Conservation (phyloP, 2,888 invertebrate genomes). For the Archaeoteleia sp. region DNA sequence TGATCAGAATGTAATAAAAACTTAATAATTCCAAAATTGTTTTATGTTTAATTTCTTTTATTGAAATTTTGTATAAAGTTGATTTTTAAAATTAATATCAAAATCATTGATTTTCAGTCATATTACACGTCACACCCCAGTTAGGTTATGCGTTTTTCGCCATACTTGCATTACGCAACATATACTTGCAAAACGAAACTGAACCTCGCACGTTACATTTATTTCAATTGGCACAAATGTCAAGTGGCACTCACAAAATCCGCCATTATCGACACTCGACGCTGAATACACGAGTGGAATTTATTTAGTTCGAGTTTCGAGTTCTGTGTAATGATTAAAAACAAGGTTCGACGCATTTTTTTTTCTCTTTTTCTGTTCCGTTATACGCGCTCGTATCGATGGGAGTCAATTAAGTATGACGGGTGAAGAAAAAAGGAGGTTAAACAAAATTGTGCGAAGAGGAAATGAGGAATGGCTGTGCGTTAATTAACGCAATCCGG, state of each 20-base stretch:
- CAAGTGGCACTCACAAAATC: constrained; percentile 41
- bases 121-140: no score
- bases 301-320: constrained; percentile 28
- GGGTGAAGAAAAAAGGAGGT: constrained; percentile 4
- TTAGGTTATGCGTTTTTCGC: no score
- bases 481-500: constrained; percentile 22
- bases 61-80: no score
- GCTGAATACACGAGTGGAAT: constrained; percentile 35
- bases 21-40: no score
- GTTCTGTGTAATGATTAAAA: constrained; percentile 27
- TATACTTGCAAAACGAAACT: no score
- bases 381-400: constrained; percentile 10
- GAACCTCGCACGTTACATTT: constrained; percentile 36
- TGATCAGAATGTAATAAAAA: no score
- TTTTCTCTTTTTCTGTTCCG: constrained; percentile 10
- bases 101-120: no score
- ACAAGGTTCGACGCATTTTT: constrained; percentile 21
- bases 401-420: constrained; percentile 37
- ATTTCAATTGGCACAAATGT: constrained; percentile 47
- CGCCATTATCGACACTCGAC: constrained; percentile 42
- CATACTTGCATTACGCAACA: no score
- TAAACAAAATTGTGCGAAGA: not conserved
- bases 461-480: not conserved
- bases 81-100: no score
- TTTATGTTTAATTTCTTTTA: no score